Evolutionary conservation across 1,140 invertebrate genomes (phyloP).

Genomic region (Caenorhabditis tropicalis): DNA sequence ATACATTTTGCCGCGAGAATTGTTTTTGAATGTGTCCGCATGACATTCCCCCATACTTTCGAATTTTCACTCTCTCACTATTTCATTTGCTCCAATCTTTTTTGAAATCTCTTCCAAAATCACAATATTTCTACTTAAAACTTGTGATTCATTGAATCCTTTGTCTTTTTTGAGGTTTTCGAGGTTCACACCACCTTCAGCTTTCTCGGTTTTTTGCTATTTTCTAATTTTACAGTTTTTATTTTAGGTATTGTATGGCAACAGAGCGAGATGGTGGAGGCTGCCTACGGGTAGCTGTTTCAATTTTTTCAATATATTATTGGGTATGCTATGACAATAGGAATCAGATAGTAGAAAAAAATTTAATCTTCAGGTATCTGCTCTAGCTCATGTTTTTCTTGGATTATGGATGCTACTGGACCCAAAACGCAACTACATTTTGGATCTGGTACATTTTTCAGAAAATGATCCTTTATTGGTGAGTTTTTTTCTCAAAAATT

Average conservation of each 20-base stretch:
- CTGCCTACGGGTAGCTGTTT: constrained; percentile 1
- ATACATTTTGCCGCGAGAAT: too few relatives aligned
- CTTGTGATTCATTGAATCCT: too few relatives aligned
- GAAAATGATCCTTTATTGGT: constrained; percentile 59
- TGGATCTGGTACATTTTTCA: constrained; percentile 58
- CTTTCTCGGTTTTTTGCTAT: background rate
- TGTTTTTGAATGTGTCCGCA: too few relatives aligned
- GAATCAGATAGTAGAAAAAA: background rate
- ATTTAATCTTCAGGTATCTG: constrained; percentile 37
- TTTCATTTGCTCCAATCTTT: too few relatives aligned
- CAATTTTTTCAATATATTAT: constrained; percentile 38
- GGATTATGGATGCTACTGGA: constrained; percentile 60
- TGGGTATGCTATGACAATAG: constrained; percentile 6
- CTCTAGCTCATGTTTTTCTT: constrained; percentile 52
- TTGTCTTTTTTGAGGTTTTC: too few relatives aligned
- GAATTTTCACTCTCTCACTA: too few relatives aligned
- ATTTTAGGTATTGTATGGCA: constrained; percentile 29
- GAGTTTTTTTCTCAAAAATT: background rate
- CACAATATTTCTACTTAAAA: too few relatives aligned
- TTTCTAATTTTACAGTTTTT: background rate
- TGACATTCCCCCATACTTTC: too few relatives aligned
- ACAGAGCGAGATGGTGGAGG: constrained; percentile 22
- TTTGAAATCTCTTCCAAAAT: too few relatives aligned
- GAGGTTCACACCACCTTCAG: too few relatives aligned
- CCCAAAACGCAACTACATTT: constrained; percentile 56